Evolutionary conservation across 2,113 vertebrate genomes (phyloP), one percentile per base, ranked within the genome.

Genomic region (Amblyopsis rosae): DNA sequence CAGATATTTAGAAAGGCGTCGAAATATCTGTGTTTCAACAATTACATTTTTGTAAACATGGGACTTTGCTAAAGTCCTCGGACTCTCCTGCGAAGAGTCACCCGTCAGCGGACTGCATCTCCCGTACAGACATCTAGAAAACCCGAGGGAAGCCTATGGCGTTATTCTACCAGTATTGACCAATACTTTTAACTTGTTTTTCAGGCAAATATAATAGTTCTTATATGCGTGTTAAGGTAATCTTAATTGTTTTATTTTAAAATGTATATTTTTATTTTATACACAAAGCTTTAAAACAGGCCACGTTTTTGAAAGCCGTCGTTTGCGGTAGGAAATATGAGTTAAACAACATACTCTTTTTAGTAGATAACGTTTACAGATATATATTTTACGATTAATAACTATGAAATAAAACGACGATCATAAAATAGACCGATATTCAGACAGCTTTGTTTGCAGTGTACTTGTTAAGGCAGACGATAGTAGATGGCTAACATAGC

Each of bases 11-110:
- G 13, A 65, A 46, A 58, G 8, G 54, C 9, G 0, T 58, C 45
- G 54, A 68, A 12, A 9, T 68, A 6, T 65, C 33, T n/a, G 15
- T 1, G 67, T 64, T 82, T 73, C 13, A 17, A 15, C 47, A 0
- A 3, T 7, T 51, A 47, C 6, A 6, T 87, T 82, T 81, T 82
- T 51, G 53, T 65, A 80, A 92, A 59, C 75, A 19, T 71, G 91
- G 92, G 91, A 91, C 82, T 90, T 74, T 72, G 65, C 60, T 9
- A 12, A 45, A 80, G 90, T 79, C 93, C 88, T 83, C 90, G 92
- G 89, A 87, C 73, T 93, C 76, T 69, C 83, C 84, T 90, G 48
- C 68, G 48, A 72, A 4, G 51, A 35, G 13, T 62, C 63, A 26
- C 89, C 47, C 70, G 16, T 50, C 65, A 69, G 12, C 10, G 63